Base-by-base conservation (phyloP, 2,888 invertebrate genomes). In the Brachycybe producta region DNA sequence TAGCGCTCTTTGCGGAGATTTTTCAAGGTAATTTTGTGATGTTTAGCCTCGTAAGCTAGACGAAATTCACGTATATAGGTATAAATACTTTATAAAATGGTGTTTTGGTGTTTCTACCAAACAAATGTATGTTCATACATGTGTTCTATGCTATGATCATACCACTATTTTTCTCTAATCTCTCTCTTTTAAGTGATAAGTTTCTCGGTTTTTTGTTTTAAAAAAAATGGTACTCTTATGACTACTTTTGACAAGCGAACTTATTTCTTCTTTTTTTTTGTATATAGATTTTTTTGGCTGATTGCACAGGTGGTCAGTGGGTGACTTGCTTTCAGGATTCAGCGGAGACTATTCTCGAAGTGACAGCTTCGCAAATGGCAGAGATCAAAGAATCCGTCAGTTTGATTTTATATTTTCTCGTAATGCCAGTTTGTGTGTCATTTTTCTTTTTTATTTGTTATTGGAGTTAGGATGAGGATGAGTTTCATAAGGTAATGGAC, bases 291-390 rank as follows among this genome's bases (percentile, higher is more conserved):
- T 85, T 81, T 62, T 73, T 97, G 49, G 82, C 82, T 0, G 97
- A 98, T 68, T 82, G 79, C 67, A 82, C 86, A 1, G 86, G 83
- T 45, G 82, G 82, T 66, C 79, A 83, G 57, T 95, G 95, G 82
- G 79, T 84, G 7, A 94, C 91, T 2, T 79, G 85, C 55, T 98
- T 98, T 71, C 85, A 81, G 60, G 82, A 84, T 41, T 73, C 79
- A 24, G 88, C 82, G 0, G 90, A 91, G 65, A 73, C 76, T 51
- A 68, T 95, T 55, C 65, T 94, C 21, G 82, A 80, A 3, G 73
- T 70, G 48, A 70, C 73, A 1, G 75, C 88, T 0, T 77, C 83
- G 34, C 82, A 86, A 57, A 70, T 95, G 26, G 95, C 92, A 0
- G 75, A 80, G 24, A 54, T 73, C 56, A 64, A 63, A 49, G 65